Evolutionary conservation across 2,888 invertebrate genomes (phyloP).

Genomic region (Andrena camellia): DNA sequence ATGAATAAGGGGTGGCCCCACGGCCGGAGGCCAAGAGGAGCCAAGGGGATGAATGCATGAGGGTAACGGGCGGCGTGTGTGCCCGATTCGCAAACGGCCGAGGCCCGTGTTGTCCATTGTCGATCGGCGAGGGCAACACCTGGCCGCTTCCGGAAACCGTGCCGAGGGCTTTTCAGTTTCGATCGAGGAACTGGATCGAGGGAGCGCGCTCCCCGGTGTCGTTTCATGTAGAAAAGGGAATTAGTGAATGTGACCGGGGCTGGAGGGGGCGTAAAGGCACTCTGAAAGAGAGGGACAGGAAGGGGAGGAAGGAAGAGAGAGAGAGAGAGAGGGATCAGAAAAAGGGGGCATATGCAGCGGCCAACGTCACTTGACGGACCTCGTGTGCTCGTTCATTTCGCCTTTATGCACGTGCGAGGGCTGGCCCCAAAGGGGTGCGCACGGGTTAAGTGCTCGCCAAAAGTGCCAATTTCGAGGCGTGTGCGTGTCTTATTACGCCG

Average conservation of each 20-base stretch:
- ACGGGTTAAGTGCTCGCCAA: slow-evolving; percentile 63
- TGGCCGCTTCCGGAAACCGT: slow-evolving; percentile 64
- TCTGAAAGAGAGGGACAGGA: not conserved
- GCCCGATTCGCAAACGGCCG: slow-evolving; percentile 63
- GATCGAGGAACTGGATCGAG: slow-evolving; percentile 20
- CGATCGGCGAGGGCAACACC: slow-evolving; percentile 64
- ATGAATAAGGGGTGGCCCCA: not conserved
- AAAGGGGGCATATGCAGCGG: slow-evolving; percentile 44
- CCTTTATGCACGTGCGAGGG: slow-evolving; percentile 60
- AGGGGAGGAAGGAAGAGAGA: not conserved
- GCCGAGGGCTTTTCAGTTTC: slow-evolving; percentile 66
- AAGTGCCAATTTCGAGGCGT: slow-evolving; percentile 70
- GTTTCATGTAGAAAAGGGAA: slow-evolving; percentile 36
- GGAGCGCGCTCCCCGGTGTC: slow-evolving; percentile 11
- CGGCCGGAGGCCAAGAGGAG: not conserved
- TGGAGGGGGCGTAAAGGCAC: slow-evolving; percentile 16
- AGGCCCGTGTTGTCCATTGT: slow-evolving; percentile 56
- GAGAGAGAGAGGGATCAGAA: slow-evolving; percentile 1
- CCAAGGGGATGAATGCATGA: slow-evolving; percentile 50
- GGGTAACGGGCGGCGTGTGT: slow-evolving; percentile 57
- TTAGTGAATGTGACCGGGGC: slow-evolving; percentile 18
- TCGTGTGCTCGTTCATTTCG: slow-evolving; percentile 55
- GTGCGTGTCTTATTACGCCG: slow-evolving; percentile 43
- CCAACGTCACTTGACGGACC: slow-evolving; percentile 56
- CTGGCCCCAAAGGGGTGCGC: not conserved